Evolutionary conservation across 2,797 vertebrate genomes (phyloP).

Genomic region (Emys orbicularis): DNA sequence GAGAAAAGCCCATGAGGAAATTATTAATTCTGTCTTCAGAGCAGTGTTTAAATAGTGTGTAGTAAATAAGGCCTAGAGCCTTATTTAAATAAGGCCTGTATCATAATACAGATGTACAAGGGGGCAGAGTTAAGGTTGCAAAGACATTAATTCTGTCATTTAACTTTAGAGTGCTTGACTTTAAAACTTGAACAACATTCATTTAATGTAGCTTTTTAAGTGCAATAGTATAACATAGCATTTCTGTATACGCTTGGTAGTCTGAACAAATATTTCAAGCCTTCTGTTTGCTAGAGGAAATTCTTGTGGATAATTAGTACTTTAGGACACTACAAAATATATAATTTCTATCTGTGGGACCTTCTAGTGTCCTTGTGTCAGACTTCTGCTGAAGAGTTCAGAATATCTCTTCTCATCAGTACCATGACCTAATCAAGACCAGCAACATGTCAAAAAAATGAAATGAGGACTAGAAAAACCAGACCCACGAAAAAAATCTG

Average conservation of each 20-base stretch:
- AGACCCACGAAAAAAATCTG: background rate
- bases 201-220: background rate
- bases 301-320: background rate
- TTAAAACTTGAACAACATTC: background rate
- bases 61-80: too few relatives aligned
- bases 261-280: background rate
- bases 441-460: accelerated
- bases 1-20: too few relatives aligned
- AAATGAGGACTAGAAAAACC: background rate
- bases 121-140: background rate
- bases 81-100: background rate
- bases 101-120: accelerated
- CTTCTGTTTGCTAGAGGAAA: background rate
- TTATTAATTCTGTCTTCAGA: too few relatives aligned
- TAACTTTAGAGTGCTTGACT: background rate
- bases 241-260: background rate
- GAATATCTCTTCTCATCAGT: background rate
- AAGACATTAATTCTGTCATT: background rate
- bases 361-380: background rate
- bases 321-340: background rate
- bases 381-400: background rate
- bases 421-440: background rate
- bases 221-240: background rate
- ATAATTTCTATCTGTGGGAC: background rate
- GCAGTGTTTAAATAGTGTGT: too few relatives aligned